A percentile compares a stretch with the other conserved stretches of the same genome.
phyloP scores from a whole-genome alignment of 1,140 invertebrate species.

The Protaetia brevitarsis region DNA sequence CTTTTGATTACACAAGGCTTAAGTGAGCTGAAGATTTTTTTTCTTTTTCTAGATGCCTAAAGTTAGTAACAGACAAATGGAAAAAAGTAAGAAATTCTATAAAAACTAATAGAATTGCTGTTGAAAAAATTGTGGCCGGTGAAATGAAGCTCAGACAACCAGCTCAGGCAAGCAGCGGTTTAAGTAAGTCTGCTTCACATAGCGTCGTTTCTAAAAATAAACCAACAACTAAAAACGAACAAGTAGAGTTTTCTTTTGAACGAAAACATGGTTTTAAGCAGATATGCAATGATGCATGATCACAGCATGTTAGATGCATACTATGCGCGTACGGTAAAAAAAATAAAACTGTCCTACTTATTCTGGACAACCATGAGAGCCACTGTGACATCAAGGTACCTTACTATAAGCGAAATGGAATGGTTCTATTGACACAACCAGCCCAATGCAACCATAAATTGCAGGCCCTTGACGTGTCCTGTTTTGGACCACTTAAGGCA shows the following conservation, averaged over 20 bases:
- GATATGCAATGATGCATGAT: background rate
- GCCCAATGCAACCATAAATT: constrained; percentile 51
- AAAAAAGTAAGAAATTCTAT: background rate
- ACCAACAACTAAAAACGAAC: background rate
- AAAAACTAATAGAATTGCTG: background rate
- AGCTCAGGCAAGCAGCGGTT: background rate
- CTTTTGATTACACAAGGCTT: too few species aligned
- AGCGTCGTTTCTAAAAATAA: background rate
- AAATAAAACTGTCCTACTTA: too few species aligned
- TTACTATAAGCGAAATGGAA: constrained; percentile 42
- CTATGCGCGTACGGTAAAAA: too few species aligned
- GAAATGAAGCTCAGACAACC: background rate
- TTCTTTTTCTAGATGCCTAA: background rate
- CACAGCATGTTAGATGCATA: too few species aligned
- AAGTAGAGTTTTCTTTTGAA: background rate
- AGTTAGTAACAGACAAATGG: background rate
- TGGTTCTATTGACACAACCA: constrained; percentile 50
- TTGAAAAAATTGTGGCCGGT: background rate
- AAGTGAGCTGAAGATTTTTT: too few species aligned
- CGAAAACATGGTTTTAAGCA: background rate
- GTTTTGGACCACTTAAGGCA: constrained; percentile 50
- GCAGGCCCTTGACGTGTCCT: constrained; percentile 51
- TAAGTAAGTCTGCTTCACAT: background rate
- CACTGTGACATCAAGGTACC: too few species aligned
- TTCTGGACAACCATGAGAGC: too few species aligned